A percentile compares a stretch with the other conserved stretches of the same genome.
Conservation (phyloP, 2,888 invertebrate species). For the Zhuqinia jingwanae region DNA sequence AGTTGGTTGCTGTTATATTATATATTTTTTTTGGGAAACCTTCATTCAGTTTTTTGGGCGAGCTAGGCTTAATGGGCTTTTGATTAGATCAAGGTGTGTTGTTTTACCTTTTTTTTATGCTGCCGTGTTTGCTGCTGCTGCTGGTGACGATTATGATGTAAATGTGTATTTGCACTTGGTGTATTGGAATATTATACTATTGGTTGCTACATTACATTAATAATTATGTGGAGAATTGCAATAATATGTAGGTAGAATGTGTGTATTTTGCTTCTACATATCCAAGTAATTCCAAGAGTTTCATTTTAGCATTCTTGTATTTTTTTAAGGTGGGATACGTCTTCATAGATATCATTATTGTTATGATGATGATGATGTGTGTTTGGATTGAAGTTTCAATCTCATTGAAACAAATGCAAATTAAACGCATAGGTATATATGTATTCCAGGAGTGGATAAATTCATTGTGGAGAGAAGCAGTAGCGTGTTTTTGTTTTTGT, state of each 20-base stretch:
- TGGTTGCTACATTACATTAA: too few relatives aligned
- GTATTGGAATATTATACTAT: neutral
- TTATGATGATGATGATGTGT: neutral
- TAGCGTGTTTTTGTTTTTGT: constrained; percentile 66
- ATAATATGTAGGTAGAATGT: neutral
- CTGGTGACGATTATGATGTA: constrained; percentile 62
- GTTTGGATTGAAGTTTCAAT: constrained; percentile 2
- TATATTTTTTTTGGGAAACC: constrained; percentile 69
- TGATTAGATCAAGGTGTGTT: constrained; percentile 73
- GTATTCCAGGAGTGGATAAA: constrained; percentile 15
- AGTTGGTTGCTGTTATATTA: constrained; percentile 41
- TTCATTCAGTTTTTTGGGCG: constrained; percentile 68
- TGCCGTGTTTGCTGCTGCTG: constrained; percentile 45
- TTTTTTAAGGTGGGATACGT: constrained; percentile 21
- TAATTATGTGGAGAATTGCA: neutral
- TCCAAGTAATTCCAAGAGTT: too few relatives aligned
- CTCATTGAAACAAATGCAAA: constrained; percentile 25
- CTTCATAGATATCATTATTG: neutral
- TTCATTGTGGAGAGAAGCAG: neutral
- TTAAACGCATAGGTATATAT: neutral
- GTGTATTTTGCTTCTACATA: constrained; percentile 39
- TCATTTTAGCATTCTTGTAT: constrained; percentile 15
- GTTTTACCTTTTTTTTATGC: constrained; percentile 52
- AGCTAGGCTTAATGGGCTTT: constrained; percentile 70
- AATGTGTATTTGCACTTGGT: constrained; percentile 50